phyloP scores from a whole-genome alignment of 2,888 invertebrate genomes.

The Crossocerus cetratus region DNA sequence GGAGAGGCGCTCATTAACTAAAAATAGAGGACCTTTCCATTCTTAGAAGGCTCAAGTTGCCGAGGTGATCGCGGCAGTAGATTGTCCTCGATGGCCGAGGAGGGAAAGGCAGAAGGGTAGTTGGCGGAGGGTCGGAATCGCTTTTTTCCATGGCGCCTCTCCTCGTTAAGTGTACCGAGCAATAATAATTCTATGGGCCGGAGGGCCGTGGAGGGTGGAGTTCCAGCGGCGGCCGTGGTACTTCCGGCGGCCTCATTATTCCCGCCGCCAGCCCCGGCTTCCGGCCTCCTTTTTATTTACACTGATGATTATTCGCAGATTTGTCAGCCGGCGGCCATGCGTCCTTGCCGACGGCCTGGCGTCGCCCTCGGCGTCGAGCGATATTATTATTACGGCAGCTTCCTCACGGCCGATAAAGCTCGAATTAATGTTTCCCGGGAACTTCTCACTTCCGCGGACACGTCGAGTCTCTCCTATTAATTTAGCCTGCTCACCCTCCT shows the following conservation, averaged over 20 bases:
- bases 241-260: constrained; percentile 30
- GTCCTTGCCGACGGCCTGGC: not conserved
- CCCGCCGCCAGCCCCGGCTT: constrained; percentile 4
- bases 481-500: constrained; percentile 13
- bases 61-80: no score
- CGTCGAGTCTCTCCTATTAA: constrained; percentile 15
- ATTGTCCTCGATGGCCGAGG: no score
- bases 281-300: constrained; percentile 18
- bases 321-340: constrained; percentile 23
- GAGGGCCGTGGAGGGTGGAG: not conserved
- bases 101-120: no score
- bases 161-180: constrained; percentile 10
- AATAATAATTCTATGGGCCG: constrained; percentile 36
- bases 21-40: no score
- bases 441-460: constrained; percentile 15
- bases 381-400: constrained; percentile 26
- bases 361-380: not conserved
- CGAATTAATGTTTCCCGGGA: constrained; percentile 33
- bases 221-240: not conserved
- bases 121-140: no score
- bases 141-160: no score
- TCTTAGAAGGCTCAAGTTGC: no score
- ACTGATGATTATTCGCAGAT: constrained; percentile 35
- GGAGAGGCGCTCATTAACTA: not conserved
- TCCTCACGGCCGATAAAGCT: constrained; percentile 34